Conservation (phyloP, 2,888 invertebrate genomes). For the Cenopis cana region DNA sequence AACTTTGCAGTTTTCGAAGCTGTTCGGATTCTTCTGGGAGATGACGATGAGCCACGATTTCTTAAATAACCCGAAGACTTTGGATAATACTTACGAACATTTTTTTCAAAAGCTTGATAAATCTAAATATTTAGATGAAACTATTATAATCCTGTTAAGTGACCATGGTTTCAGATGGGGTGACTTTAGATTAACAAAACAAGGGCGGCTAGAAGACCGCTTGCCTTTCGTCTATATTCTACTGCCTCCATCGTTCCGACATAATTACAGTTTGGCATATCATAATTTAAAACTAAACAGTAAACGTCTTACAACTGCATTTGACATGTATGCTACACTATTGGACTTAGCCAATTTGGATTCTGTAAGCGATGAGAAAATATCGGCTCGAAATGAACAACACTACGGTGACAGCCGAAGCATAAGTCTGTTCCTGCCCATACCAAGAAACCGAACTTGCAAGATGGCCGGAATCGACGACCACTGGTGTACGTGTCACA, state of each 20-base stretch:
- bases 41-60: conserved; percentile 93
- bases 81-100: conserved; percentile 87
- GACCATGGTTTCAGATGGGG: conserved; percentile 97
- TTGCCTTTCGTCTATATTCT: conserved; percentile 91
- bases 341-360: conserved; percentile 87
- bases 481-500: conserved; percentile 96
- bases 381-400: conserved; percentile 64
- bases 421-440: conserved; percentile 91
- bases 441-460: conserved; percentile 91
- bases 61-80: conserved; percentile 90
- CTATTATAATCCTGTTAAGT: conserved; percentile 90
- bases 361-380: conserved; percentile 69
- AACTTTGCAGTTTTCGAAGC: conserved; percentile 84
- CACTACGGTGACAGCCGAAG: conserved; percentile 81
- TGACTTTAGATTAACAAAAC: conserved; percentile 91
- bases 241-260: conserved; percentile 89
- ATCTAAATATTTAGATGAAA: conserved; percentile 86
- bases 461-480: conserved; percentile 90
- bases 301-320: conserved; percentile 90
- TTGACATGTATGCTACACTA: conserved; percentile 93
- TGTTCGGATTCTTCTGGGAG: conserved; percentile 95
- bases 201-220: conserved; percentile 94
- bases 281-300: conserved; percentile 88
- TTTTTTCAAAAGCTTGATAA: conserved; percentile 84
- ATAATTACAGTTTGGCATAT: conserved; percentile 86